These are phyloP conservation scores for Holothuria glaberrima DNA, from an alignment of 35 echinoderm and acorn worm genomes.

Conservation along the genomic window DNA sequence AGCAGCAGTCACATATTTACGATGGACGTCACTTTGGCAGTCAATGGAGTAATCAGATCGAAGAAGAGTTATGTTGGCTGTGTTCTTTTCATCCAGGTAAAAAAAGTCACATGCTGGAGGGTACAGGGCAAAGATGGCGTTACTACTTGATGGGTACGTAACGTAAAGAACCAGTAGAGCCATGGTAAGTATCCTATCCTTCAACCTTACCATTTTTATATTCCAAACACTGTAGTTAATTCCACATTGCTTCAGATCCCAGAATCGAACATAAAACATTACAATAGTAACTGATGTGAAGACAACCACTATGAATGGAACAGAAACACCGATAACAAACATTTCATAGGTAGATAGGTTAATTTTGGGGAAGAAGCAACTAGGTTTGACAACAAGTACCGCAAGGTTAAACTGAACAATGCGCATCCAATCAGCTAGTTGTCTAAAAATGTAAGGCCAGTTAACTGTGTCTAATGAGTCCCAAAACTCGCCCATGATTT, in stretches of 20 bases:
- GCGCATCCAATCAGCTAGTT: neutral
- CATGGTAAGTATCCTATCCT: neutral
- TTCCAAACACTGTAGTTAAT: neutral
- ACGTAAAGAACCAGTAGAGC: slow-evolving; percentile 39
- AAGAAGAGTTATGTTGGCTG: neutral
- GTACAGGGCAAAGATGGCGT: slow-evolving; percentile 51
- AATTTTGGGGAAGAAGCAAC: slow-evolving; percentile 40
- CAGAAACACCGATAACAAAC: neutral
- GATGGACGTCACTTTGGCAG: slow-evolving; percentile 6
- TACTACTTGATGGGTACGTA: slow-evolving; percentile 53
- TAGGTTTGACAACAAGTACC: slow-evolving; percentile 30
- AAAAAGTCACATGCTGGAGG: slow-evolving; percentile 24
- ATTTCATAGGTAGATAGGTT: neutral
- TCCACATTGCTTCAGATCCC: neutral
- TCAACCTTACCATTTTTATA: neutral
- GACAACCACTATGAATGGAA: neutral
- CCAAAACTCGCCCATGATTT: slow-evolving; percentile 41
- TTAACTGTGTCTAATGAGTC: neutral
- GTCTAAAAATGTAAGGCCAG: slow-evolving; percentile 19
- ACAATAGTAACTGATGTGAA: neutral
- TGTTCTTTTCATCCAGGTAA: slow-evolving; percentile 12
- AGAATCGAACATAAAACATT: neutral
- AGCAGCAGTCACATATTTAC: slow-evolving; percentile 22
- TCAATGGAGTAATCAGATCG: slow-evolving; percentile 54
- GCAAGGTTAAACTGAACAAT: slow-evolving; percentile 38